These are phyloP conservation scores for Jacana jacana DNA, from an alignment of 2,113 vertebrate genomes.

Conservation along the genomic window DNA sequence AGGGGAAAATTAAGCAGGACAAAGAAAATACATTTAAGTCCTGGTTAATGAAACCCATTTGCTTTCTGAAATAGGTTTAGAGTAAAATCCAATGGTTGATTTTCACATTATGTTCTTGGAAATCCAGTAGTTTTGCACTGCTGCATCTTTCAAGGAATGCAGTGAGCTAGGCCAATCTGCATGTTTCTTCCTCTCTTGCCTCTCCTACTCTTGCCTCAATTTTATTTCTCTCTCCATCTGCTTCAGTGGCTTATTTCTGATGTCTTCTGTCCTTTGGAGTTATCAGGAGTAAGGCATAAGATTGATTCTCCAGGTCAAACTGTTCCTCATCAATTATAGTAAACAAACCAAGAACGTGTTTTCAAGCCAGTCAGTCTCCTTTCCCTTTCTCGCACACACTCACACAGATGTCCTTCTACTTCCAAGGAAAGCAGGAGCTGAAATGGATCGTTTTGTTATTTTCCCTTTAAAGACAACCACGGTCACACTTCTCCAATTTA, in stretches of 20 bases:
- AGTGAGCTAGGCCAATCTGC: background rate
- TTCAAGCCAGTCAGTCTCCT: conserved; percentile 10
- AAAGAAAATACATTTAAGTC: background rate
- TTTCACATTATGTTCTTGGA: background rate
- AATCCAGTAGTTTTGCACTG: conserved; percentile 7
- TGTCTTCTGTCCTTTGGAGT: conserved; percentile 46
- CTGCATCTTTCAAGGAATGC: conserved; percentile 12
- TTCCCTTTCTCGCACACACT: background rate
- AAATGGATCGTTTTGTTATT: background rate
- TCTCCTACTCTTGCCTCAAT: background rate
- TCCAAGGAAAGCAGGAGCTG: background rate
- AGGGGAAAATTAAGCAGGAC: background rate
- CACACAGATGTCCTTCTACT: conserved; percentile 10
- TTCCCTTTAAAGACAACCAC: background rate
- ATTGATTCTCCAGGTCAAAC: conserved; percentile 65
- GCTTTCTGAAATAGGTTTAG: background rate
- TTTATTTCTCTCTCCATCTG: background rate
- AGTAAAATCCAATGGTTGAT: background rate
- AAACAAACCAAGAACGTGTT: conserved; percentile 56
- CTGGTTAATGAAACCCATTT: background rate
- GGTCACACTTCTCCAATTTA: background rate
- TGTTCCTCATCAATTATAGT: conserved; percentile 55
- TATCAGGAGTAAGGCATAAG: conserved; percentile 53
- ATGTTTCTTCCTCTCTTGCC: background rate
- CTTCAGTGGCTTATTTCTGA: conserved; percentile 27